A percentile compares a stretch with the other conserved stretches of the same genome.
phyloP scores from a whole-genome alignment of 2,888 invertebrate species.

The Euzetes globulus region DNA sequence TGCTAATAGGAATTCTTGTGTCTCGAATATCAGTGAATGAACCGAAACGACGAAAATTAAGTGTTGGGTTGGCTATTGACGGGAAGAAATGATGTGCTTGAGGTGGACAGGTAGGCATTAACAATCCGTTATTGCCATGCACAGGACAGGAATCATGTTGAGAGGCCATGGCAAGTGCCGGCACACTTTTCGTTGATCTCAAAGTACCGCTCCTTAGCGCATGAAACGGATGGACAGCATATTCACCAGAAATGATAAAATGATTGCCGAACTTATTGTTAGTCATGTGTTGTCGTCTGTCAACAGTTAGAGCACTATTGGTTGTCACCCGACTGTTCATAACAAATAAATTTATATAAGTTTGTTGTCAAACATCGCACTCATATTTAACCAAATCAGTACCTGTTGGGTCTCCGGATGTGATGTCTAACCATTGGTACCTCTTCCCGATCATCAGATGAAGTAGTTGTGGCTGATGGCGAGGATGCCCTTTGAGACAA shows the following conservation, averaged over 20 bases:
- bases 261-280: background rate
- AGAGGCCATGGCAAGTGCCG: conserved; percentile 39
- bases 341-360: background rate
- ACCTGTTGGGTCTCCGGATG: conserved; percentile 31
- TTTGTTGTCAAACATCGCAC: background rate
- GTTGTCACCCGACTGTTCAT: background rate
- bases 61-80: background rate
- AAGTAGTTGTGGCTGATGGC: conserved; percentile 37
- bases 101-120: conserved; percentile 1
- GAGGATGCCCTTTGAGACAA: conserved; percentile 34
- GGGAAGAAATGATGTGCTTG: background rate
- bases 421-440: conserved; percentile 41
- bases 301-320: background rate
- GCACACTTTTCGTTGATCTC: conserved; percentile 42
- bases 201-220: conserved; percentile 36
- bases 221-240: background rate
- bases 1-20: background rate
- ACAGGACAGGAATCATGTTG: conserved; percentile 42
- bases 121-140: conserved; percentile 40
- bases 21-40: conserved; percentile 12
- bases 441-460: conserved; percentile 41
- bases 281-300: conserved; percentile 13
- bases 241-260: background rate
- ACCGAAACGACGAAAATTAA: conserved; percentile 4
- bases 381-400: background rate